Evolutionary conservation across 2,888 invertebrate species (phyloP), one percentile per base, ranked within the genome.

Genomic region (Agonopterix heracliana): DNA sequence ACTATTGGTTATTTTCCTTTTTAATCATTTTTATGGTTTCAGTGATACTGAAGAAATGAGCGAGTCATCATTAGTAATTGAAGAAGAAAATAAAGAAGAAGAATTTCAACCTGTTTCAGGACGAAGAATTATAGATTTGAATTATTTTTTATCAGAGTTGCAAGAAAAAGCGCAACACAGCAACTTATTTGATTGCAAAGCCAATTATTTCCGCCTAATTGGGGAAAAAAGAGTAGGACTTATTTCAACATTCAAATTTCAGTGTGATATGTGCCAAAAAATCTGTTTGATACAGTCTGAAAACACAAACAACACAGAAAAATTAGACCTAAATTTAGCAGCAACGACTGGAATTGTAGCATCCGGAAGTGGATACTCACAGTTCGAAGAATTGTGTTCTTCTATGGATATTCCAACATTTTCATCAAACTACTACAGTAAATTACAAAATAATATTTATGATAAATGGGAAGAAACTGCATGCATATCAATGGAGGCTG

Each of bases 331-430:
- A 35, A 52, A 54, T 46, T 41, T 53, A 34, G 50, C 50, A 34
- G 50, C 51, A 12, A 53, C 53, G 2, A 49, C 53, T 40, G 53
- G 53, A 17, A 48, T 55, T 4, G 38, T 51, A 12, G 45, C 53
- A 9, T 34, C 53, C n/a, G 55, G 55, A n/a, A 51, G 46, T 40
- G 51, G 53, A n/a, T 53, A 44, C 41, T 42, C 51, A 12, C 51
- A 49, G 36, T 46, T 51, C 14, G 46, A 51, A 44, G 51, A 48
- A 12, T 9, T 51, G 2, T 43, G 12, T 13, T 45, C 48, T 12
- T 14, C 48, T 7, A 46, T 51, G 43, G 13, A 51, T 41, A 34
- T 51, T 35, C 51, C 42, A 0, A 11, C 48, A n/a, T 51, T 51
- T 48, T 43, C 43, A 7, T 2, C 42, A 26, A 44, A 46, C 5